Evolutionary conservation across 2,113 vertebrate genomes (phyloP), one percentile per base, ranked within the genome.

Genomic region (Procapra przewalskii): DNA sequence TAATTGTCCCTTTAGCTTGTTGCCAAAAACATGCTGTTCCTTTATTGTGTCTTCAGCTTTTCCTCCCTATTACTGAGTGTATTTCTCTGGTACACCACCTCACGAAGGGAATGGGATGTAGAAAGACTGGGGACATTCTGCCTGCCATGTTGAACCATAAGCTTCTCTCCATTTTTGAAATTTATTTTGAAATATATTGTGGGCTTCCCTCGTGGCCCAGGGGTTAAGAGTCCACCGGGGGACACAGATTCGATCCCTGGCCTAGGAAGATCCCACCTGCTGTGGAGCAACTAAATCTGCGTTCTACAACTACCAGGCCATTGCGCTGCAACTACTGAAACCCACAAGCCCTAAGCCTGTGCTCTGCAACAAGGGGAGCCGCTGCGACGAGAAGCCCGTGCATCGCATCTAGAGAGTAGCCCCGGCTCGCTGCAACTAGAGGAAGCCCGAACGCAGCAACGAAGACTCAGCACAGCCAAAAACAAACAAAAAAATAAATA

Each of bases 381-480:
- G 7, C 40, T 4, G 40, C 36, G 8, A 79, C 7, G 14, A 79
- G 75, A 27, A 29, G 75, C 40, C 43, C 0, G 0, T 45, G 40
- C 75, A 29, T 45, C 0, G 7, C 75, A 79, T 29, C 40, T 15
- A 27, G 75, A 45, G 75, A 45, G 67, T 2, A 77, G 71, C 23
- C 71, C 71, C 40, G 14, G 71, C 23, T 6, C 0, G 1, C 40
- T 43, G 36, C 71, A 77, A 7, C 71, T 15, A 7, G 71, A 77
- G 23, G 27, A 45, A 79, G 43, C 75, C 75, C 1, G 1, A 45
- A 29, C 0, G 7, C 75, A 9, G 25, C 75, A 45, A 27, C 0
- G 14, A 79, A 45, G 43, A 45, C 25, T 29, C 75, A 45, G 7
- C 43, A 8, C 25, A 45, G 75, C 43, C 75, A 79, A 59, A 27